phyloP scores from a whole-genome alignment of 2,797 vertebrate genomes.

The Xenentodon cancila region DNA sequence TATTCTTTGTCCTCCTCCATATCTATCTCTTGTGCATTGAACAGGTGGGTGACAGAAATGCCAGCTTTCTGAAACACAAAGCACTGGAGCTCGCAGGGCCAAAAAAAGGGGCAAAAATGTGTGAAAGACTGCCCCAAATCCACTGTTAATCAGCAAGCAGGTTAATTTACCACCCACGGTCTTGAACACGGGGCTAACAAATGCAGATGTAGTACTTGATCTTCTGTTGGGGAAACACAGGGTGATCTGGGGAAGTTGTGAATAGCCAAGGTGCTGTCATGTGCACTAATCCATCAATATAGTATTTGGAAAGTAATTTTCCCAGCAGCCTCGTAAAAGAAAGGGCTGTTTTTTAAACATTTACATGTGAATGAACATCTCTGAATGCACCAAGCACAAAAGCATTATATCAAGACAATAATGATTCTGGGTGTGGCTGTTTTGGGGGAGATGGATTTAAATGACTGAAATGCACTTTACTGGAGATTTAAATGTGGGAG shows the following conservation, averaged over 20 bases:
- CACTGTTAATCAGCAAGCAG: conserved; percentile 65
- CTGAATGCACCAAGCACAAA: conserved; percentile 60
- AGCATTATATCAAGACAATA: conserved; percentile 40
- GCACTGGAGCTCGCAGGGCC: conserved; percentile 37
- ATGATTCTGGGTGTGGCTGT: conserved; percentile 15
- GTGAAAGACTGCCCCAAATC: conserved; percentile 43
- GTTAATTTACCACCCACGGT: conserved; percentile 64
- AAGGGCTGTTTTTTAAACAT: conserved; percentile 64
- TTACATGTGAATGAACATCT: conserved; percentile 78
- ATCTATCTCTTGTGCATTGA: conserved; percentile 27
- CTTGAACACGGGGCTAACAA: conserved; percentile 42
- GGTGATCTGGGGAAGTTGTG: conserved; percentile 39
- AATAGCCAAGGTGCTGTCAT: conserved; percentile 52
- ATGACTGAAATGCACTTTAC: conserved; percentile 56
- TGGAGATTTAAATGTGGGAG: conserved; percentile 52
- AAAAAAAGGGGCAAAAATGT: conserved; percentile 20
- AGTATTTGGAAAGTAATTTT: conserved; percentile 62
- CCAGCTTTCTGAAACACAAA: conserved; percentile 29
- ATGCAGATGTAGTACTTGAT: conserved; percentile 62
- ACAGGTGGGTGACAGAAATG: conserved; percentile 44
- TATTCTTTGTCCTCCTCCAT: conserved; percentile 30
- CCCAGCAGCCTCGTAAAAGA: conserved; percentile 60
- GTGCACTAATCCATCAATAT: conserved; percentile 66
- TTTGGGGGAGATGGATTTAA: conserved; percentile 21
- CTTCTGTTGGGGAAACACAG: conserved; percentile 51